Conservation (phyloP, 2,888 invertebrate genomes). For the Cephus sareptanus region DNA sequence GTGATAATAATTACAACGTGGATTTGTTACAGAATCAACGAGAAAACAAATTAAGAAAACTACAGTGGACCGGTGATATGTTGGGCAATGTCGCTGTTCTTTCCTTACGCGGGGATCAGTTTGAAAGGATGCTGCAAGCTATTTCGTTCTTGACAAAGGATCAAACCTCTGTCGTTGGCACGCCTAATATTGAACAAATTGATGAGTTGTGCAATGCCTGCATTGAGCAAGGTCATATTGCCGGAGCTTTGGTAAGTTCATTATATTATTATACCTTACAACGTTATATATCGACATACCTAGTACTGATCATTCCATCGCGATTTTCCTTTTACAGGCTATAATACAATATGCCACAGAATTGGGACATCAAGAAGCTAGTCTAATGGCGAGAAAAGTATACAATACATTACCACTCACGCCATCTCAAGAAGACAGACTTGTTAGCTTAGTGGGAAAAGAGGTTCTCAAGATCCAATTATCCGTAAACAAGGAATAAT, state of each 20-base stretch:
- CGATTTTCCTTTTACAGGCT: constrained; percentile 57
- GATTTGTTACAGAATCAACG: background rate
- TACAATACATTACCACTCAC: constrained; percentile 65
- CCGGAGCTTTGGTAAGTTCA: constrained; percentile 68
- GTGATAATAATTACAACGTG: background rate
- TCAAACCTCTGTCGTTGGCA: constrained; percentile 67
- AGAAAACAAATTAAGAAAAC: background rate
- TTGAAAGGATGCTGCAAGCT: constrained; percentile 64
- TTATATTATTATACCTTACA: constrained; percentile 9
- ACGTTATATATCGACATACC: background rate
- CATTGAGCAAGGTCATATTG: constrained; percentile 67
- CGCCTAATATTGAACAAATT: constrained; percentile 68
- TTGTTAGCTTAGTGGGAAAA: constrained; percentile 68
- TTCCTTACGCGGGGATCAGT: constrained; percentile 66
- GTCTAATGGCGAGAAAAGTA: constrained; percentile 63
- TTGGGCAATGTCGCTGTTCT: constrained; percentile 72
- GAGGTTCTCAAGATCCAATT: constrained; percentile 34
- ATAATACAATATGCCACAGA: constrained; percentile 72
- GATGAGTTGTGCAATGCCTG: constrained; percentile 70
- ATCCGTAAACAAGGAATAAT: background rate
- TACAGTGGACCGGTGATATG: constrained; percentile 71
- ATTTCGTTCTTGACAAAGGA: constrained; percentile 30
- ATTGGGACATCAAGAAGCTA: constrained; percentile 68
- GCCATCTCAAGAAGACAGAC: constrained; percentile 65
- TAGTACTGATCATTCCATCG: background rate